Evolutionary conservation across 2,888 invertebrate genomes (phyloP).

Genomic region (Notodonta ziczac): DNA sequence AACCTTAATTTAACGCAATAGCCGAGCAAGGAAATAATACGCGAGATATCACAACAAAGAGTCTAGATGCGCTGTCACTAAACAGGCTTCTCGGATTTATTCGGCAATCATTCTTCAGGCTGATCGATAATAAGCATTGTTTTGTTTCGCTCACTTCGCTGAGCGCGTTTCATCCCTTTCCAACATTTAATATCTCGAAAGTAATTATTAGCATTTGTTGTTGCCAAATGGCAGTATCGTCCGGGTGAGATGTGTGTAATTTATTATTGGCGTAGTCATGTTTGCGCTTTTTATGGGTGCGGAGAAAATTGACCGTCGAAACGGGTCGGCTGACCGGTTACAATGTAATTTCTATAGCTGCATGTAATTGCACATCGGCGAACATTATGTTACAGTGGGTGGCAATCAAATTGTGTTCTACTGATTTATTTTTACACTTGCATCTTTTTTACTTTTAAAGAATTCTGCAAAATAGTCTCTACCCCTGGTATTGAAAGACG

Average conservation of each 20-base stretch:
- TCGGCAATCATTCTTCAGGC: constrained; percentile 55
- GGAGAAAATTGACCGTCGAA: constrained; percentile 65
- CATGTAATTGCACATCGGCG: constrained; percentile 49
- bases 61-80: constrained; percentile 31
- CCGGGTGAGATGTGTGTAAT: constrained; percentile 63
- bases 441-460: background rate
- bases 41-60: constrained; percentile 28
- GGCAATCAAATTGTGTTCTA: constrained; percentile 37
- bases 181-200: constrained; percentile 57
- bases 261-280: constrained; percentile 72
- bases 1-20: constrained; percentile 36
- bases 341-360: constrained; percentile 55
- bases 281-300: constrained; percentile 65
- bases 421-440: constrained; percentile 8
- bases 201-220: constrained; percentile 69
- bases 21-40: constrained; percentile 20
- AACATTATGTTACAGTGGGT: constrained; percentile 27
- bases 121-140: constrained; percentile 59
- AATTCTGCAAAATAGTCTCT: background rate
- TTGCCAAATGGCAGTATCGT: constrained; percentile 64
- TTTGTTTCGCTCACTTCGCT: constrained; percentile 33
- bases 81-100: constrained; percentile 50
- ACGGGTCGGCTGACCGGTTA: constrained; percentile 50
- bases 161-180: constrained; percentile 43
- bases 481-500: constrained; percentile 15